Evolutionary conservation across 2,113 vertebrate genomes (phyloP), one percentile per base, ranked within the genome.

Genomic region (Arizona elegans): DNA sequence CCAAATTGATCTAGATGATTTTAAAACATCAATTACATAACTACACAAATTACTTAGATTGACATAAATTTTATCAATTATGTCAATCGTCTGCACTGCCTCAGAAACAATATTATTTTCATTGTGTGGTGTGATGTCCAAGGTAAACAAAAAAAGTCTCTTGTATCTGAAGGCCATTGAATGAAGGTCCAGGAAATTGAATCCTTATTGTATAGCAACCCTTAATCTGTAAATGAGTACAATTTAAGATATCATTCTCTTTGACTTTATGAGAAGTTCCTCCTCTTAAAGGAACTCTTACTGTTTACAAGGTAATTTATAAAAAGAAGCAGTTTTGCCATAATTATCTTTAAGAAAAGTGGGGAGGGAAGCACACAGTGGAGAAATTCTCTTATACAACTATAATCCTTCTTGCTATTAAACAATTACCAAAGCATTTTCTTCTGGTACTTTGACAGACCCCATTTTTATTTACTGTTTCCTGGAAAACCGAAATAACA

Each of bases 391-490:
- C 47, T 9, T 10, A 62, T 21, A 62, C 29, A 26, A 91, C 23
- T 52, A 53, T 54, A 58, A 89, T 55, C 47, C 4, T 81, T 59
- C 43, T 58, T 88, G 52, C 43, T 89, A n/a, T 58, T 91, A 58
- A 58, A 85, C 29, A 91, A 81, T 56, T 86, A 50, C n/a, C 70
- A 91, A 91, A 86, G 70, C 47, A 89, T 89, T 91, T 62, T 91
- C 13, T 23, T 85, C 59, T 93, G 70, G 59, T 92, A 55, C 47
- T 92, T 92, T 93, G 70, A 92, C 56, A 90, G 54, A 17, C 50
- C 9, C 53, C 50, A 86, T 54, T 85, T 65, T 23, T 89, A 90
- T 92, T 93, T 90, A 93, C 59, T 62, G n/a, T 92, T 91, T 86
- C 11, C 58, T 50, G 43, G 50, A 89, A 91, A 52, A 47, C 54